Base-by-base conservation (phyloP, 2,113 vertebrate species). In the Plotosus lineatus region DNA sequence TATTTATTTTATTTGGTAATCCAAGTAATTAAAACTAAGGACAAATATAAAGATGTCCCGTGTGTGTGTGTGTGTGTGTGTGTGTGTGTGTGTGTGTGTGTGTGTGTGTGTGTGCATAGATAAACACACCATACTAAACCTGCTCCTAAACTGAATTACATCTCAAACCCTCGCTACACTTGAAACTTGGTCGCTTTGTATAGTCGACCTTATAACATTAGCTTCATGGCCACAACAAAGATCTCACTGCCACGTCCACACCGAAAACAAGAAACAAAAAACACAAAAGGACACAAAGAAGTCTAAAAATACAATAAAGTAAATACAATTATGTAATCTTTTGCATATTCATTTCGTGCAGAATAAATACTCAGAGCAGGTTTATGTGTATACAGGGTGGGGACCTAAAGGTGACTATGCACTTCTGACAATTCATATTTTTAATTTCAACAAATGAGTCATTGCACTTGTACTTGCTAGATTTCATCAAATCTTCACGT, bases 1-100 rank as follows among this genome's bases (percentile, higher is more conserved):
- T n/a, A n/a, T n/a, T n/a, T n/a, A n/a, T n/a, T n/a, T n/a, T n/a
- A n/a, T n/a, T n/a, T n/a, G n/a, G n/a, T n/a, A n/a, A n/a, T n/a
- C n/a, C 26, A 58, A 58, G 2, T 5, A 58, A 58, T 58, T 26
- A 28, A 58, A 58, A 58, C 11, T 28, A 2, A 31, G n/a, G n/a
- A 58, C 9, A 12, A 56, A 11, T 12, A 58, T 14, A 58, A 58
- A 28, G 56, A 46, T 9, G 26, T 31, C 26, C 19, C 56, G 58
- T 61, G 58, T 61, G 58, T 63, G 60, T 63, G 60, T 63, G 31
- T 63, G 60, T 36, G 50, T 51, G 60, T 36, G 60, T 63, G 31
- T 58, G 56, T 31, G 56, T 58, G 56, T 56, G 53, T 56, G 53
- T 56, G 53, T 56, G 53, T 26, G 53, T 56, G 53, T 56, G 8